A percentile compares a stretch with the other conserved stretches of the same genome.
Evolutionary conservation across 2,113 vertebrate species (phyloP).

Genomic region (Thalassarche chlororhynchos): DNA sequence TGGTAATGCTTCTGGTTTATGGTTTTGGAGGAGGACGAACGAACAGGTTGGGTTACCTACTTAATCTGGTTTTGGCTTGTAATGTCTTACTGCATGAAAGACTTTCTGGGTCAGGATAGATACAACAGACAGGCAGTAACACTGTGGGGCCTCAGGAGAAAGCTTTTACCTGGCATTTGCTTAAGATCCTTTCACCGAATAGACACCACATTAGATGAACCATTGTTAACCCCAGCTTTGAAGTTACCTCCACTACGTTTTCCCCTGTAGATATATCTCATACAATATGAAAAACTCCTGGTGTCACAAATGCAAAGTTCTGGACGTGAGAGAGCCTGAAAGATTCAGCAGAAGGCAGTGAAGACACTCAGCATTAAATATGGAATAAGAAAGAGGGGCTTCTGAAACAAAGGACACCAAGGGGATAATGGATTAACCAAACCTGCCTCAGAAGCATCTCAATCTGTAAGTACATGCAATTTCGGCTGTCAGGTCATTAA

Average conservation of each 20-base stretch:
- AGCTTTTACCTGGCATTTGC: not conserved
- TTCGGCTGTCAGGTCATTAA: not conserved
- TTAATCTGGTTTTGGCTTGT: not conserved
- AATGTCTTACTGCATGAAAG: not conserved
- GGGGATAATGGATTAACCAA: not conserved
- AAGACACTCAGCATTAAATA: not conserved
- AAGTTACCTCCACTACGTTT: not conserved
- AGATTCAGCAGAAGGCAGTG: not conserved
- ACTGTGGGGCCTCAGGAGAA: not conserved
- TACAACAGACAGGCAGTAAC: not conserved
- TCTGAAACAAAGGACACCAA: not conserved
- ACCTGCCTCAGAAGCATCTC: not conserved
- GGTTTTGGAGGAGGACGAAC: not conserved
- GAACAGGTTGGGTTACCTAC: not conserved
- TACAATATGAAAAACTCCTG: not conserved
- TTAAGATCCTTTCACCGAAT: not conserved
- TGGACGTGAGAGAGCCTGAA: not conserved
- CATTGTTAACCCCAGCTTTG: not conserved
- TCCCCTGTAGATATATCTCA: not conserved
- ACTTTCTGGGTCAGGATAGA: constrained; percentile 23
- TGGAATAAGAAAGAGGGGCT: not conserved
- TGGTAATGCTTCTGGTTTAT: not conserved
- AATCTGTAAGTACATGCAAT: not conserved
- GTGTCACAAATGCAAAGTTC: not conserved
- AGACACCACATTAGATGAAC: not conserved